Conservation (phyloP, 92 coral and sea anemone species). For the Porites evermanni region DNA sequence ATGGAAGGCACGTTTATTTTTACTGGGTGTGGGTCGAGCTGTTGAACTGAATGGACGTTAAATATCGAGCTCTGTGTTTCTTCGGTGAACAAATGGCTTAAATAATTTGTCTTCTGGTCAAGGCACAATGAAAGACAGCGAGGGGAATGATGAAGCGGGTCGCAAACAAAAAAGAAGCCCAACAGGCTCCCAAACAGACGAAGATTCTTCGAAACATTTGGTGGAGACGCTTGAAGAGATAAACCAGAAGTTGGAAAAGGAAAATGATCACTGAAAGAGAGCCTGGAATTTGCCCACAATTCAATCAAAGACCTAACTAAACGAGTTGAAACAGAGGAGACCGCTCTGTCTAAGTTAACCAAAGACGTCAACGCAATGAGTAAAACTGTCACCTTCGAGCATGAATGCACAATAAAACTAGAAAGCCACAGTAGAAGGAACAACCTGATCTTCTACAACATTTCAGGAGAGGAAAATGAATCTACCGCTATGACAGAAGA, state of each 20-base stretch:
- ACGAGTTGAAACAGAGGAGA: neutral
- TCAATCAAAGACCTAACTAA: slow-evolving; percentile 17
- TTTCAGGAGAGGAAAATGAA: slow-evolving; percentile 15
- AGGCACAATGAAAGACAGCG: slow-evolving; percentile 12
- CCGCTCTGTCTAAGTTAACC: neutral
- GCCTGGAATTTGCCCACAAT: slow-evolving; percentile 34
- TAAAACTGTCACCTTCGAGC: neutral
- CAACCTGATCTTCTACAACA: slow-evolving; percentile 31
- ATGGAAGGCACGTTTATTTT: no score
- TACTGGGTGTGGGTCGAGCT: neutral
- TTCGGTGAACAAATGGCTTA: neutral
- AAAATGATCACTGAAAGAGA: slow-evolving; percentile 25
- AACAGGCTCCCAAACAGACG: slow-evolving; percentile 36
- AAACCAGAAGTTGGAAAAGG: slow-evolving; percentile 29
- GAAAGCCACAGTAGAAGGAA: slow-evolving; percentile 49
- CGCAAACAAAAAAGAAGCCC: neutral
- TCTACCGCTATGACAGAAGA: slow-evolving; percentile 4
- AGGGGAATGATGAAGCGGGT: slow-evolving; percentile 19
- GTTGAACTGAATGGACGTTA: neutral
- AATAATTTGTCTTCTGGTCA: neutral
- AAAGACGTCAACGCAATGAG: slow-evolving; percentile 15
- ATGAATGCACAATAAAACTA: slow-evolving; percentile 10
- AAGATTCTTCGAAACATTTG: neutral
- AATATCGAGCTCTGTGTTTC: neutral
- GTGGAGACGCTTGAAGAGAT: slow-evolving; percentile 34